Percentiles rank a stretch among this genome's conserved stretches.
These are phyloP conservation scores for Suricata suricatta DNA, from an alignment of 2,113 vertebrate genomes.

Conservation along the genomic window DNA sequence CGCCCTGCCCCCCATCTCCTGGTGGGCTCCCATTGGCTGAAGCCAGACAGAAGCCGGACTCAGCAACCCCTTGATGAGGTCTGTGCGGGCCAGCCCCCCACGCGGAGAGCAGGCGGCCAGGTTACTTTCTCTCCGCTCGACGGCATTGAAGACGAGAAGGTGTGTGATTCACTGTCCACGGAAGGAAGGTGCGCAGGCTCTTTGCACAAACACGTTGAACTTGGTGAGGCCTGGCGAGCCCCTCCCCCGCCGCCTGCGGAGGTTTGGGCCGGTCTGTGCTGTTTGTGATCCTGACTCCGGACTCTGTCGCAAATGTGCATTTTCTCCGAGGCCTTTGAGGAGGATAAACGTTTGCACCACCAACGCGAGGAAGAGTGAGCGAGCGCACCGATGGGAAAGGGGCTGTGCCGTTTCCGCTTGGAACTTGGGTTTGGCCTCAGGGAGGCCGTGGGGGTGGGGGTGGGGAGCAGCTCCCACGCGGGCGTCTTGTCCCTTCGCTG, in stretches of 20 bases:
- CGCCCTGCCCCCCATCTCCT: not conserved
- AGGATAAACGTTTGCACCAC: accelerated
- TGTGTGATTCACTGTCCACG: accelerated
- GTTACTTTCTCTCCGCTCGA: not conserved
- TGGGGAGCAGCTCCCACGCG: too few species aligned
- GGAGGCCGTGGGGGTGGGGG: not conserved
- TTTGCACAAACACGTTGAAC: accelerated
- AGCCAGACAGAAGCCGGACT: not conserved
- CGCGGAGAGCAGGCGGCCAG: too few species aligned
- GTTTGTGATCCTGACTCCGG: accelerated
- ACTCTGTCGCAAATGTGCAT: accelerated
- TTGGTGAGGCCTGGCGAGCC: accelerated
- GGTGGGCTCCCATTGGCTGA: not conserved
- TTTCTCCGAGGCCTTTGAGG: not conserved
- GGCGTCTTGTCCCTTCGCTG: not conserved
- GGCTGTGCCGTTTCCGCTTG: not conserved
- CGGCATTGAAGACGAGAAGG: accelerated
- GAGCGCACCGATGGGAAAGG: accelerated
- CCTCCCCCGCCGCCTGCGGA: accelerated
- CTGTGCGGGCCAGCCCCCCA: accelerated
- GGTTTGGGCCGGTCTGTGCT: accelerated
- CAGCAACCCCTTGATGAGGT: not conserved
- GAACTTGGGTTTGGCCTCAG: accelerated
- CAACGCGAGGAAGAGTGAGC: accelerated
- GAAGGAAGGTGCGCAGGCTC: accelerated